phyloP scores from a whole-genome alignment of 2,113 vertebrate genomes.

The Aegithalos caudatus region DNA sequence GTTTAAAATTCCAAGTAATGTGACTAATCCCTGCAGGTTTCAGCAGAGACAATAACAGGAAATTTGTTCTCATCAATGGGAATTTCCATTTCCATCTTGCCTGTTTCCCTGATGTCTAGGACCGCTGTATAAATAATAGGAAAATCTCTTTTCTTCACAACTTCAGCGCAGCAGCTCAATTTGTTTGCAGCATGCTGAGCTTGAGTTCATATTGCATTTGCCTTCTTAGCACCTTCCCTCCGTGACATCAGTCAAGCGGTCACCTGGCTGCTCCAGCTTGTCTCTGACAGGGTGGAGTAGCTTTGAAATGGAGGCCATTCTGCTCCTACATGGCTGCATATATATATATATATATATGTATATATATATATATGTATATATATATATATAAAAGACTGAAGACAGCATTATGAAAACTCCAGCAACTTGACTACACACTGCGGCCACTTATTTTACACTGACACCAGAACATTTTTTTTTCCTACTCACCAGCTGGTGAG shows the following conservation, averaged over 20 bases:
- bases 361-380: no score
- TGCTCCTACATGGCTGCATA: not conserved
- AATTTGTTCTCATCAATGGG: constrained; percentile 8
- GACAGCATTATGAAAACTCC: constrained; percentile 27
- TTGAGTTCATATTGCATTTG: not conserved
- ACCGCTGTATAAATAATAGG: constrained; percentile 16
- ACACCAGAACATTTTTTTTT: constrained; percentile 29
- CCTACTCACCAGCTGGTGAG: constrained; percentile 28
- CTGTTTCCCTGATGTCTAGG: not conserved
- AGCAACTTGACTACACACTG: not conserved
- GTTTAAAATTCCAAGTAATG: not conserved
- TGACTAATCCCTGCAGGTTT: constrained; percentile 27
- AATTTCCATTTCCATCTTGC: constrained; percentile 35
- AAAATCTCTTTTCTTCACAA: constrained; percentile 19
- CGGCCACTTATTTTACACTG: constrained; percentile 36
- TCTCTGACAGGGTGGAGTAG: not conserved
- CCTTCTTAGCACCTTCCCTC: constrained; percentile 50
- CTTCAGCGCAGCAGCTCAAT: not conserved
- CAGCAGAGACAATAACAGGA: not conserved
- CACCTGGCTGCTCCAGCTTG: constrained; percentile 35
- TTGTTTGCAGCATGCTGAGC: constrained; percentile 30
- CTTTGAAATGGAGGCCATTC: constrained; percentile 39
- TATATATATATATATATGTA: constrained; percentile 15
- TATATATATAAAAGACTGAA: constrained; percentile 40
- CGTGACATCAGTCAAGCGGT: not conserved